phyloP scores from a whole-genome alignment of 2,888 invertebrate species.

The Caenorhabditis doughertyi region DNA sequence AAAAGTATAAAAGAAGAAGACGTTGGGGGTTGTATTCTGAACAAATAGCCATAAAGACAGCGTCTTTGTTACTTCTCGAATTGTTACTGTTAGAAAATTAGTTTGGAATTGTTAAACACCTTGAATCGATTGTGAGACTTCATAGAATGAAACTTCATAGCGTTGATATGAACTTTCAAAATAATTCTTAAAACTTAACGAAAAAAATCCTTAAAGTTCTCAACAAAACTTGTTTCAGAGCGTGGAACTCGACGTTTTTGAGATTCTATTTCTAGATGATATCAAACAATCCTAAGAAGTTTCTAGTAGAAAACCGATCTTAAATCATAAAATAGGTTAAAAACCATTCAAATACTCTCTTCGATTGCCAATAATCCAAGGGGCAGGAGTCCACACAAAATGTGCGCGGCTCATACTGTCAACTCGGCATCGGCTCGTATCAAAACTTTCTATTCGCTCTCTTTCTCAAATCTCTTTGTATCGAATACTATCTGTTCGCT shows the following conservation, averaged over 20 bases:
- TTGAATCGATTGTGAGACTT: too few species aligned
- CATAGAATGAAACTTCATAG: too few species aligned
- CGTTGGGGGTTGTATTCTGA: constrained; percentile 36
- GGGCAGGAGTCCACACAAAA: constrained; percentile 5
- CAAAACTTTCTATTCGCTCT: constrained; percentile 33
- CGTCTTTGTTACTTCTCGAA: neutral
- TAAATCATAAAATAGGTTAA: neutral
- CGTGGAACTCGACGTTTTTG: too few species aligned
- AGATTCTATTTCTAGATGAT: too few species aligned
- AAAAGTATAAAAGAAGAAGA: constrained; percentile 7
- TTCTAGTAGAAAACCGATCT: neutral
- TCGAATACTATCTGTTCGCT: constrained; percentile 13
- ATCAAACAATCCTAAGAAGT: too few species aligned
- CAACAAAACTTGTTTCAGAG: too few species aligned
- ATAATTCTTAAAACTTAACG: too few species aligned
- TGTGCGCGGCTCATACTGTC: constrained; percentile 45
- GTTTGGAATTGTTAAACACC: too few species aligned
- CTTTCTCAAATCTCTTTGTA: neutral
- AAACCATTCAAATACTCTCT: neutral
- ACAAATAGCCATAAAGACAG: constrained; percentile 30
- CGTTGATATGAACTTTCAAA: too few species aligned
- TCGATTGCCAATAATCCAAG: constrained; percentile 11
- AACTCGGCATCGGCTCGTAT: constrained; percentile 32
- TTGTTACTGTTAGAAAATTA: too few species aligned
- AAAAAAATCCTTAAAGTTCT: too few species aligned